phyloP scores from a whole-genome alignment of 92 coral and sea anemone species.

The Actinostola sp. region DNA sequence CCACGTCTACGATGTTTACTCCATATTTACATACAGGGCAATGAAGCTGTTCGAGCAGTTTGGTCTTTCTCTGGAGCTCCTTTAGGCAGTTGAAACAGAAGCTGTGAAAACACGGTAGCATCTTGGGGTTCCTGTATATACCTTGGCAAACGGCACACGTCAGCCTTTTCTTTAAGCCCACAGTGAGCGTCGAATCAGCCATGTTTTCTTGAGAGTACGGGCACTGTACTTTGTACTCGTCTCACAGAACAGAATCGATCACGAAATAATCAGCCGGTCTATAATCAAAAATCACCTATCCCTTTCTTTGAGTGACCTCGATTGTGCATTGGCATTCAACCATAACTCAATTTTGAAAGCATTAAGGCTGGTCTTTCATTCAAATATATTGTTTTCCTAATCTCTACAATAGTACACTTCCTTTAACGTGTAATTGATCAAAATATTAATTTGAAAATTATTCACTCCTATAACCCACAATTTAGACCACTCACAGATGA shows the following conservation, averaged over 20 bases:
- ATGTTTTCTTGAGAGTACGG: too few species aligned
- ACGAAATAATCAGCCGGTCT: background rate
- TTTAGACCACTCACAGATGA: too few species aligned
- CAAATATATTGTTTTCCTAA: background rate
- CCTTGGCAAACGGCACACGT: constrained; percentile 72
- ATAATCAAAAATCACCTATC: too few species aligned
- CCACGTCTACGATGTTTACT: constrained; percentile 49
- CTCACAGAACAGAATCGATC: background rate
- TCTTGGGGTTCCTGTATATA: constrained; percentile 67
- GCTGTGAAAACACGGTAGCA: constrained; percentile 73
- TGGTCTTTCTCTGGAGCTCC: constrained; percentile 40
- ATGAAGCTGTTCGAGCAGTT: constrained; percentile 30
- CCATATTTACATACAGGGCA: constrained; percentile 69
- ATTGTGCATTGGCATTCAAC: background rate
- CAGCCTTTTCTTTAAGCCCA: constrained; percentile 54
- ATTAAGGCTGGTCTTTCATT: background rate
- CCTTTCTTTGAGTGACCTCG: constrained; percentile 1
- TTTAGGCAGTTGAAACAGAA: constrained; percentile 73
- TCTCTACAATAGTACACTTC: too few species aligned
- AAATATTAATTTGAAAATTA: too few species aligned
- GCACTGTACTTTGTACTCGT: background rate
- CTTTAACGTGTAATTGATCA: too few species aligned
- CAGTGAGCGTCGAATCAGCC: constrained; percentile 29
- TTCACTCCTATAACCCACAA: too few species aligned
- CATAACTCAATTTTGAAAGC: background rate